Evolutionary conservation across 30 jellyfish, hydroid and myxozoan species (phyloP), one percentile per base, ranked within the genome.

Genomic region (Hydra vulgaris): DNA sequence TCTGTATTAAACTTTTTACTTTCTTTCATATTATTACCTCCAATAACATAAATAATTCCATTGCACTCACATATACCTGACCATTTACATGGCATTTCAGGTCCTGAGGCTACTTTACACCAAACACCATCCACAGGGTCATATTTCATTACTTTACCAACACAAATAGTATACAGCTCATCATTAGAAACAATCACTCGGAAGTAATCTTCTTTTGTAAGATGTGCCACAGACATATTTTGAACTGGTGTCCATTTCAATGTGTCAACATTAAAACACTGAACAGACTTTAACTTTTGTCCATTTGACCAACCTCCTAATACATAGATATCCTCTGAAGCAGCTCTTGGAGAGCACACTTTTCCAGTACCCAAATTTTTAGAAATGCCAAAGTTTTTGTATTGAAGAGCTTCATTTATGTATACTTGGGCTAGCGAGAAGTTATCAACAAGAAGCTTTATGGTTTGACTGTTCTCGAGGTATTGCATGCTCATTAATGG

Each of bases 251-350:
- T 92, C 98, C 98, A 92, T 73, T 92, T 78, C 73, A 92, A 82
- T 18, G 98, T 92, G 71, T 92, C 95, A 26, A 92, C 84, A 83
- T 76, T 86, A 76, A 92, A 92, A 74, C 98, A 92, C 79, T 92
- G 96, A n/a, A 92, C 98, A 8, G 95, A 86, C 56, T 96, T 89
- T 68, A 86, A 79, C 82, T 92, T 92, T 67, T 92, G 98, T 15
- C 98, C 98, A 86, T 92, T 84, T 20, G 98, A 92, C 98, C 98
- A 92, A 23, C 98, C 98, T 17, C 98, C 98, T 21, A 92, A 86
- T 21, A 92, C 98, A 70, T 69, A 92, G 18, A 92, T 92, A 73
- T 92, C 98, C 75, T 92, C 96, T 27, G 92, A 81, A 17, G 94
- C 76, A 15, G 92, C 82, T 17, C 98, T 82, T 55, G 98, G 94